Evolutionary conservation across 2,113 vertebrate genomes (phyloP).

Genomic region (Mustela lutreola): DNA sequence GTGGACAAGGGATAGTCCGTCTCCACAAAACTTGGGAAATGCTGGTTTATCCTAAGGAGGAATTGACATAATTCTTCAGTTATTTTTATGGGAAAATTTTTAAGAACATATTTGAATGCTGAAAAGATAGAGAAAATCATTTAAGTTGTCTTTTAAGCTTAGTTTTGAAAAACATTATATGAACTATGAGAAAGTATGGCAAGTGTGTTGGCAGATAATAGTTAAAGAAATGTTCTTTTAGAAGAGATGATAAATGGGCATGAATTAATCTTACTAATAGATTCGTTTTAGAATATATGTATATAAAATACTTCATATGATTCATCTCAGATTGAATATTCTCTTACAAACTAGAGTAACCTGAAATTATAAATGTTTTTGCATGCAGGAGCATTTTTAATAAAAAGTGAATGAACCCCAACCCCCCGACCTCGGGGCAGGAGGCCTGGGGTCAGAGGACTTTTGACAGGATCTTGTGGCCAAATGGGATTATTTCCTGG

Average conservation of each 20-base stretch:
- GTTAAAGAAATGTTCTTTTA: background rate
- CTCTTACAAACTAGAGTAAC: constrained; percentile 42
- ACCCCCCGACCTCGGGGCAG: accelerated
- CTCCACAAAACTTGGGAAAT: background rate
- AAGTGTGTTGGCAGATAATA: background rate
- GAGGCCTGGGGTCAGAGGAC: background rate
- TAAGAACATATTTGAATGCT: background rate
- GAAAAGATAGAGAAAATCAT: constrained; percentile 46
- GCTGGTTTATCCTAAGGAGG: background rate
- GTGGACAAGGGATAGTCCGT: background rate
- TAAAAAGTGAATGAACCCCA: background rate
- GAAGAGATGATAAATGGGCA: background rate
- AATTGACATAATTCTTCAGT: background rate
- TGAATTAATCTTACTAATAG: background rate
- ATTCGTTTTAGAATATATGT: constrained; percentile 22
- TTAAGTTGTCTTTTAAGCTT: constrained; percentile 13
- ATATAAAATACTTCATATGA: constrained; percentile 15
- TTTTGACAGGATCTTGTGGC: background rate
- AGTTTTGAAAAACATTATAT: background rate
- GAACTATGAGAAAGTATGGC: constrained; percentile 17
- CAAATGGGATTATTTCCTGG: background rate
- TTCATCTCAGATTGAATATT: background rate
- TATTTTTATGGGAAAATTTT: constrained; percentile 48
- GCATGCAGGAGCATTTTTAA: background rate
- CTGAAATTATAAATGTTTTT: constrained; percentile 26